Percentiles rank a stretch among this genome's conserved stretches.
Evolutionary conservation across 2,888 invertebrate genomes (phyloP).

Genomic region (Stenodema calcarata): DNA sequence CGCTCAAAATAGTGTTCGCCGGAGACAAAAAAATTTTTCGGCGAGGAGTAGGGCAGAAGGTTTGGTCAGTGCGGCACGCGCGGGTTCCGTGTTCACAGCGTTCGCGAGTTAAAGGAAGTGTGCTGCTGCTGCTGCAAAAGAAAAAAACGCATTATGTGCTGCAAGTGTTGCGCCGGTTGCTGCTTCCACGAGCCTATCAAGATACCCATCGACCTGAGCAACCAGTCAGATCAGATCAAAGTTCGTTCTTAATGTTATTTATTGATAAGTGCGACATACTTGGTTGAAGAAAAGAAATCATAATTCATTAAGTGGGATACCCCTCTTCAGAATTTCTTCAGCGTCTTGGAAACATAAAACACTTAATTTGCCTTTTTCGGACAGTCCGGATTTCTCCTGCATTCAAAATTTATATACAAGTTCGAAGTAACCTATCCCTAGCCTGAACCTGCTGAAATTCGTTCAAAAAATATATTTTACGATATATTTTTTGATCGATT

Average conservation of each 20-base stretch:
- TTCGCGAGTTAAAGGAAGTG: not conserved
- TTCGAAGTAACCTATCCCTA: too few species aligned
- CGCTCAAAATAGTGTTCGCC: slow-evolving; percentile 9
- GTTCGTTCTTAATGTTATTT: slow-evolving; percentile 65
- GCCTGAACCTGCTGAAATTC: too few species aligned
- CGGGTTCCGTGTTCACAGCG: slow-evolving; percentile 1
- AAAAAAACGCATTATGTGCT: slow-evolving; percentile 46
- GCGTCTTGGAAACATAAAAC: too few species aligned
- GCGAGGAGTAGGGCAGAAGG: not conserved
- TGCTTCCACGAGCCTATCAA: slow-evolving; percentile 68
- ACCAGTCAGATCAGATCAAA: slow-evolving; percentile 80
- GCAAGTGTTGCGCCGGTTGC: slow-evolving; percentile 53
- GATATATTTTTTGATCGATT: too few species aligned
- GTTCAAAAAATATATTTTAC: too few species aligned
- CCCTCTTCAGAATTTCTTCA: too few species aligned
- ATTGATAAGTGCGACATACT: too few species aligned
- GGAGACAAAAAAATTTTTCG: slow-evolving; percentile 8
- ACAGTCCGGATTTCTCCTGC: too few species aligned
- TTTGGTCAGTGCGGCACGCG: slow-evolving; percentile 17
- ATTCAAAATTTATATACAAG: too few species aligned
- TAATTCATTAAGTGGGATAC: too few species aligned
- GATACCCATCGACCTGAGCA: slow-evolving; percentile 76
- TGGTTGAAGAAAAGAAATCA: too few species aligned
- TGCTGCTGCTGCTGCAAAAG: not conserved
- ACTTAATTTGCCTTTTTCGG: too few species aligned